Conservation (phyloP, 2,113 vertebrate species). For the Myanophis thanlyinensis region DNA sequence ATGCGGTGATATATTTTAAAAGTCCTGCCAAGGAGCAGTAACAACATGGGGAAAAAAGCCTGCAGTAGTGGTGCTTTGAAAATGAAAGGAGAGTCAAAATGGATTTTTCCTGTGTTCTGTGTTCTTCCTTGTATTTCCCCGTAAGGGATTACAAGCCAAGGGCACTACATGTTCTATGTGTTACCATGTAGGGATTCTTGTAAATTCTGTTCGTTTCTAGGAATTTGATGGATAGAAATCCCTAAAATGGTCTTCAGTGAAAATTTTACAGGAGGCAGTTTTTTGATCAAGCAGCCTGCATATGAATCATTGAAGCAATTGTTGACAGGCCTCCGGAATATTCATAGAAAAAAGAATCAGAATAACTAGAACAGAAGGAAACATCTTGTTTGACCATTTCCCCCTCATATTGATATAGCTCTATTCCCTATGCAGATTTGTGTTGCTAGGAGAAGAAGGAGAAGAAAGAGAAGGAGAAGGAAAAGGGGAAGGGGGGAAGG, state of each 20-base stretch:
- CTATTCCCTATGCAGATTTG: conserved; percentile 48
- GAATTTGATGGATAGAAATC: neutral
- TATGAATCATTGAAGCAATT: accelerated
- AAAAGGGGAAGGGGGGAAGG: neutral
- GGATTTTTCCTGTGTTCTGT: neutral
- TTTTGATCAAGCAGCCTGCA: neutral
- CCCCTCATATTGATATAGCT: conserved; percentile 55
- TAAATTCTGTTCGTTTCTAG: neutral
- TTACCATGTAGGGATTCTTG: neutral
- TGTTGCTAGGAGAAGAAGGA: conserved; percentile 65
- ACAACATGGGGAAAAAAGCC: neutral
- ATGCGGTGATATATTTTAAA: neutral
- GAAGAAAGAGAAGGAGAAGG: neutral
- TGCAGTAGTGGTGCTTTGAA: neutral
- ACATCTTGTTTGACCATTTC: conserved; percentile 21
- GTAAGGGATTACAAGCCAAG: neutral
- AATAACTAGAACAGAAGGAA: conserved; percentile 9
- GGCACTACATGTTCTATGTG: accelerated
- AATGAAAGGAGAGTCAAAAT: neutral
- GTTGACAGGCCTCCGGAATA: neutral
- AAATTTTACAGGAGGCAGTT: accelerated
- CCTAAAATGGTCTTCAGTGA: neutral
- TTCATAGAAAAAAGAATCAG: accelerated
- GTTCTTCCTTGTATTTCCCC: accelerated
- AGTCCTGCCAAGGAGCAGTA: neutral